Evolutionary conservation across 1,140 invertebrate species (phyloP), one percentile per base, ranked within the genome.

Genomic region (Zaprionus africanus): DNA sequence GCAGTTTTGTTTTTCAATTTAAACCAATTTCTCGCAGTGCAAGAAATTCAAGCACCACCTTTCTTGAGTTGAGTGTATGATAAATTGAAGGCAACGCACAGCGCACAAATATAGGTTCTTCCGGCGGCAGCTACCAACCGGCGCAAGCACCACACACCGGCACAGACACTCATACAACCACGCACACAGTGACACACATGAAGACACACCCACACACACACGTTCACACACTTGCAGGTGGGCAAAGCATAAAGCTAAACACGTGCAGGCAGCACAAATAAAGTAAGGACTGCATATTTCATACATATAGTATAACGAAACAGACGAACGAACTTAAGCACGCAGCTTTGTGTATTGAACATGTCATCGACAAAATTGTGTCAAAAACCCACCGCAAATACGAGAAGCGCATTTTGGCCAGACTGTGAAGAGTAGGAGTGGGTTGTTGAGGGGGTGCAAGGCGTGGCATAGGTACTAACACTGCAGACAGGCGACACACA

Each of bases 341-440:
- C 85, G 85, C 85, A 87, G 77, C 87, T 69, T 84, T 88, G 84
- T 87, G 84, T 87, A 87, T 87, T 87, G 84, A 87, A 87, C 84
- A 90, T 87, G 84, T 87, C 84, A 87, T 87, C 85, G 81, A 65
- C 65, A 79, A 86, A 88, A 90, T 84, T 87, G 84, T 88, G 84
- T 84, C 85, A 88, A 87, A 87, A 81, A 81, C 68, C 71, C 64
- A 72, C 76, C 84, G 61, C 70, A 87, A 81, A 81, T 81, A 68
- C 81, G 71, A 53, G 38, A 28, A 65, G 22, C 54, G 46, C 12
- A 51, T 31, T 38, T 28, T 19, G 46, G 22, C 11, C 46, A 51
- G 46, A 51, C 46, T 46, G 53, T 31, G 22, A 26, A 6, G 38
- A n/a, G 9, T 24, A 22, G 13, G 41, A 4, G 38, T 0, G 3